A percentile compares a stretch with the other conserved stretches of the same genome.
phyloP scores from a whole-genome alignment of 2,113 vertebrate species.

The Platysteira castanea region DNA sequence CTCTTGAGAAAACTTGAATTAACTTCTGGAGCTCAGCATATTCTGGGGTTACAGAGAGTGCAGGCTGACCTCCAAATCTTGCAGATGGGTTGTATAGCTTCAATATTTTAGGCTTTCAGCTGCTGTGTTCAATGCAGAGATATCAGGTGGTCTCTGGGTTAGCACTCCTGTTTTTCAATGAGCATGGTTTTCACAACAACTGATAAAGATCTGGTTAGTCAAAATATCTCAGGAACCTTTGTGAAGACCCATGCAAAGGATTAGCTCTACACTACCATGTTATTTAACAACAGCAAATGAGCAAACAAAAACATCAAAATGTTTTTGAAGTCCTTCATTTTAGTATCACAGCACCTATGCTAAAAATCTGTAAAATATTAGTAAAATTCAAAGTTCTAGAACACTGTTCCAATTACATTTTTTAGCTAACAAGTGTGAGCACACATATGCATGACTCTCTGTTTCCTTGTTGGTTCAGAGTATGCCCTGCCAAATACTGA shows the following conservation, averaged over 20 bases:
- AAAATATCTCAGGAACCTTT: not conserved
- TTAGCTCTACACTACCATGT: rapidly evolving
- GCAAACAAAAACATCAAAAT: not conserved
- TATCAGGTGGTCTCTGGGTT: not conserved
- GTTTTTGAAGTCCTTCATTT: not conserved
- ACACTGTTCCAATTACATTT: not conserved
- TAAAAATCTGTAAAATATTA: not conserved
- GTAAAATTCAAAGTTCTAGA: not conserved
- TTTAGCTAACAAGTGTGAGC: not conserved
- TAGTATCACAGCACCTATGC: not conserved
- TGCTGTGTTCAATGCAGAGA: not conserved
- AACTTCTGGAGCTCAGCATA: not conserved
- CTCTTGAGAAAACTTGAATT: not conserved
- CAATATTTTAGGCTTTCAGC: not conserved
- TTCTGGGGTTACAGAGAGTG: rapidly evolving
- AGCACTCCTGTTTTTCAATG: not conserved
- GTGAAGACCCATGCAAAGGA: not conserved
- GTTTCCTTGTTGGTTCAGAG: not conserved
- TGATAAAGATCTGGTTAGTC: not conserved
- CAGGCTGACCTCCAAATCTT: not conserved
- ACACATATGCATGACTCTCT: not conserved
- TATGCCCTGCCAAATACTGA: not conserved
- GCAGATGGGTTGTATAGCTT: not conserved
- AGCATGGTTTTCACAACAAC: not conserved
- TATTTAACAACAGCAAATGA: not conserved